Conservation (phyloP, 2,888 invertebrate genomes). For the Idaea dimidiata region DNA sequence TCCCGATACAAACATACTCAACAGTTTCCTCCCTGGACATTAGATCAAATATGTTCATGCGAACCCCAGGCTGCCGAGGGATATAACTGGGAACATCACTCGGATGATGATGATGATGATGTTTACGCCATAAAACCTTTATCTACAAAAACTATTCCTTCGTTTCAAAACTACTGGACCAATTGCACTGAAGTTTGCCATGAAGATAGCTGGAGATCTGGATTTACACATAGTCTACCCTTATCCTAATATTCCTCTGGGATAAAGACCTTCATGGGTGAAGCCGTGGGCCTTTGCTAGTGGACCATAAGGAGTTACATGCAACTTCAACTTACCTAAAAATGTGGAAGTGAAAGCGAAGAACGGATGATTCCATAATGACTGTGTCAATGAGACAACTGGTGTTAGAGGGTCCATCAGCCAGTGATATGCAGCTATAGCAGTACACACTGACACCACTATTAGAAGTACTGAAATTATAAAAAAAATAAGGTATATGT, state of each 20-base stretch:
- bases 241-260: too few species aligned
- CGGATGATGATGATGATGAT: too few species aligned
- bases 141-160: too few species aligned
- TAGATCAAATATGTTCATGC: too few species aligned
- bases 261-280: too few species aligned
- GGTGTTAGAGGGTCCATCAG: conserved; percentile 95
- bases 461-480: conserved; percentile 88
- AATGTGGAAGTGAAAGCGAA: conserved; percentile 93
- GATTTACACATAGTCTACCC: too few species aligned
- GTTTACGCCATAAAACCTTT: too few species aligned
- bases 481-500: conserved; percentile 7
- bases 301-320: not conserved
- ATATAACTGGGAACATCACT: too few species aligned
- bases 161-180: not conserved
- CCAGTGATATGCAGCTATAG: conserved; percentile 98
- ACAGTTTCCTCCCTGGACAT: too few species aligned
- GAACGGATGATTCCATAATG: conserved; percentile 95
- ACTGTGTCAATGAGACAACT: conserved; percentile 94
- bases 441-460: conserved; percentile 93
- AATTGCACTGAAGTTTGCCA: not conserved
- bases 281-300: not conserved
- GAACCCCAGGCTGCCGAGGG: too few species aligned
- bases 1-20: too few species aligned
- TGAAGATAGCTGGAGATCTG: too few species aligned
- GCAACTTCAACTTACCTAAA: conserved; percentile 81